Evolutionary conservation across 2,113 vertebrate genomes (phyloP).

Genomic region (Entelurus aequoreus): DNA sequence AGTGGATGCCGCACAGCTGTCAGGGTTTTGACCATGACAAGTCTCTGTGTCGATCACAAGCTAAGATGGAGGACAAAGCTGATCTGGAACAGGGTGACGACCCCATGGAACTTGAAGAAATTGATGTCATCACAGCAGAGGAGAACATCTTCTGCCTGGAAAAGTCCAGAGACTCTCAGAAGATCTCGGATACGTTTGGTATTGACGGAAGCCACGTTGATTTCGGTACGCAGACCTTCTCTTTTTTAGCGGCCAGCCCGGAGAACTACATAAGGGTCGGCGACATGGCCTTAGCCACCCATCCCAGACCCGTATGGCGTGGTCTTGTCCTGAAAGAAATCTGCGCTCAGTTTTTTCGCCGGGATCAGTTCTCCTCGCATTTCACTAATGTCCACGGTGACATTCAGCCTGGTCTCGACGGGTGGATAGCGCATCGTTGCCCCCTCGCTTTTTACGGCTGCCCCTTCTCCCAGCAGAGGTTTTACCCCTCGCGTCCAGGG

Average conservation of each 20-base stretch:
- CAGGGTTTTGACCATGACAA: constrained; percentile 52
- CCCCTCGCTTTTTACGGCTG: constrained; percentile 97
- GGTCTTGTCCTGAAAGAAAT: constrained; percentile 90
- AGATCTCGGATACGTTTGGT: constrained; percentile 87
- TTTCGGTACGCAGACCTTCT: constrained; percentile 95
- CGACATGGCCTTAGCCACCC: constrained; percentile 93
- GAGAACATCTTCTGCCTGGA: constrained; percentile 92
- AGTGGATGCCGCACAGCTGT: constrained; percentile 72
- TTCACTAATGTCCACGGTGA: constrained; percentile 97
- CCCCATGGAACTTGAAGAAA: constrained; percentile 90
- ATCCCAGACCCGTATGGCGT: constrained; percentile 91
- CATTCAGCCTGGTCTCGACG: constrained; percentile 95
- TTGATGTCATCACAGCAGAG: constrained; percentile 92
- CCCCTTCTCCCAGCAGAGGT: constrained; percentile 91
- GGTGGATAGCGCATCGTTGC: constrained; percentile 97
- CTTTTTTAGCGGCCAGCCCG: constrained; percentile 89
- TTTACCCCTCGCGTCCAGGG: constrained; percentile 83
- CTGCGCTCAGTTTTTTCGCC: constrained; percentile 92
- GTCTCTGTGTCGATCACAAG: constrained; percentile 64
- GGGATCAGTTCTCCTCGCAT: constrained; percentile 95
- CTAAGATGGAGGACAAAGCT: constrained; percentile 86
- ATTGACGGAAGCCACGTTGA: constrained; percentile 82
- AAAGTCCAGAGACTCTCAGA: constrained; percentile 87
- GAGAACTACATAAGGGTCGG: constrained; percentile 96
- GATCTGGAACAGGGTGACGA: constrained; percentile 89